Base-by-base conservation (phyloP, 2,797 vertebrate species). In the Muscicapa comitata region DNA sequence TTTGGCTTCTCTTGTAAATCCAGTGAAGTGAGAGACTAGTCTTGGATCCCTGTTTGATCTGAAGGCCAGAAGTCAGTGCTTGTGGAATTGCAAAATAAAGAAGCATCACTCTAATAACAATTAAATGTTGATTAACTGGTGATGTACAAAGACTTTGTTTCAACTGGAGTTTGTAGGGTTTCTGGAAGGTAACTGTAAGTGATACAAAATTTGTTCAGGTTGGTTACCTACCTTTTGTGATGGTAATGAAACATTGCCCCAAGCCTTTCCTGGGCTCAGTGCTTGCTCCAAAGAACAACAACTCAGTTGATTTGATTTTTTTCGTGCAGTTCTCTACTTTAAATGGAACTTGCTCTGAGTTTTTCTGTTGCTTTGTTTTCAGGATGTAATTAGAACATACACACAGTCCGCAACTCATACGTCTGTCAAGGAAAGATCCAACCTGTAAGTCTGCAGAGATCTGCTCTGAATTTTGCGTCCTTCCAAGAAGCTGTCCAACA, bases 371-470 rank as follows among this genome's bases (percentile, higher is more conserved):
- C 53, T 8, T 79, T 90, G 4, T 79, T 66, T 94, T 35, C 95
- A 99, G 99, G 98, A 97, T 11, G 6, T 96, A 0, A 90, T 99
- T n/a, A 98, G 95, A 21, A 98, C 98, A 2, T 99, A 98, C 45
- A 93, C 94, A 33, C 98, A 97, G 91, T 94, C 97, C 7, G 93
- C 97, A 35, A 81, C 98, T 13, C 97, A 93, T 2, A 14, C 98
- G 77, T 40, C 98, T n/a, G 76, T 98, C 37, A 98, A 93, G 66
- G 98, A 98, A 13, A 98, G 98, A 2, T 98, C 99, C 61, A 99
- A 99, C 96, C 98, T 99, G 97, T 99, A 95, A 98, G 57, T 31
- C 63, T 80, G 77, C 38, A 26, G 71, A 50, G 74, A 26, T 6
- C 24, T 31, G 23, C 55, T 59, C 12, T 15, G 62, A 48, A 14